These are phyloP conservation scores for Drosophila anomalata DNA, from an alignment of 2,888 invertebrate genomes.

Conservation along the genomic window DNA sequence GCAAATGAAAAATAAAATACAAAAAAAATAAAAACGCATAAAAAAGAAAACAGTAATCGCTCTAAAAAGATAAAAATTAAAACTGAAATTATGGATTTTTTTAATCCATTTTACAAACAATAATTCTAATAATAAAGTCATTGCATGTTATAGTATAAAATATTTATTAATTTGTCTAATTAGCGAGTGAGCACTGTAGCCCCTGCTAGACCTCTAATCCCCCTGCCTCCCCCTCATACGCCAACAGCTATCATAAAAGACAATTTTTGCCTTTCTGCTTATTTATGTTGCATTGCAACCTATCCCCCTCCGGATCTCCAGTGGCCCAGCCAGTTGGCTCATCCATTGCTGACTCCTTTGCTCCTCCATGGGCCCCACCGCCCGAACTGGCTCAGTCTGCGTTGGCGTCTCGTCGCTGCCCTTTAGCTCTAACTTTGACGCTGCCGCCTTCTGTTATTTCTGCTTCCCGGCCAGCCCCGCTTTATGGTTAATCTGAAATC, in stretches of 20 bases:
- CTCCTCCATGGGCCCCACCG: neutral
- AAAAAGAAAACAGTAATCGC: constrained; percentile 1
- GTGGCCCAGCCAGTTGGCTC: constrained; percentile 2
- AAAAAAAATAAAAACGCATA: constrained; percentile 21
- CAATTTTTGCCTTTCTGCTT: constrained; percentile 72
- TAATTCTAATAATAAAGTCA: no score
- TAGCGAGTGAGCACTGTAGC: constrained; percentile 14
- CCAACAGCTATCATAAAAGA: constrained; percentile 68
- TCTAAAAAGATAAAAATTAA: neutral
- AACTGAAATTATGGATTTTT: neutral
- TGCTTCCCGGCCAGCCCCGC: constrained; percentile 16
- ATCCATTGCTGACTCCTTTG: constrained; percentile 8
- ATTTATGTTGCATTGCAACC: constrained; percentile 68
- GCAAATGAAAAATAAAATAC: constrained; percentile 32
- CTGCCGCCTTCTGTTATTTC: constrained; percentile 37
- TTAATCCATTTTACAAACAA: neutral
- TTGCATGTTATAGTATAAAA: no score
- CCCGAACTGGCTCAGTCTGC: constrained; percentile 27
- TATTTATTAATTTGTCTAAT: neutral
- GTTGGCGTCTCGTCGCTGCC: constrained; percentile 58
- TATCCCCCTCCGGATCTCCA: neutral
- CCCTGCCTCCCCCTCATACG: constrained; percentile 4
- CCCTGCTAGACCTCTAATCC: neutral
- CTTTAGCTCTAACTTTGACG: constrained; percentile 57
- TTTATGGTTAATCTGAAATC: constrained; percentile 46